Base-by-base conservation (phyloP, 2,888 invertebrate genomes). In the Eristalis arbustorum region DNA sequence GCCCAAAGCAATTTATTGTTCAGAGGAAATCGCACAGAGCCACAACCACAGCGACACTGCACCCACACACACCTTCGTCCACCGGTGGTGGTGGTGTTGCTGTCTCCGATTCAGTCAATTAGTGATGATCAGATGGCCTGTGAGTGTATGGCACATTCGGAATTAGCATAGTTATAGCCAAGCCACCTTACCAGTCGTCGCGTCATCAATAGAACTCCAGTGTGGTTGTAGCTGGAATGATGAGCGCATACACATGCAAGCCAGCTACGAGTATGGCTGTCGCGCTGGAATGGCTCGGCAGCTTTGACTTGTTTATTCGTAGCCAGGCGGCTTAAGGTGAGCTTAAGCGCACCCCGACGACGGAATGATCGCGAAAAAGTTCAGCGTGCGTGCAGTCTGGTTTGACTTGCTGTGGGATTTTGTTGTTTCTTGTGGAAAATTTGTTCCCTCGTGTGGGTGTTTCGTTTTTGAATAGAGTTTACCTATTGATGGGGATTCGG, bases 171-270 rank as follows among this genome's bases (percentile, higher is more conserved):
- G 49, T 49, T 18, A 18, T 49, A 49, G 49, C 8, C 49, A 31
- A 31, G 31, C 31, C 31, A 31, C 8, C 10, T 5, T 10, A 18
- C 6, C 49, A 49, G 18, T 49, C 49, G 49, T 49, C 49, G 18
- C 49, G 49, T 49, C 49, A 49, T 49, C 49, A 18, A 49, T 49
- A 49, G 49, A 18, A 8, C 49, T 18, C 49, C 49, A 10, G 49
- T 49, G 49, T 49, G 8, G 49, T 49, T 62, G 56, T 71, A n/a
- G 42, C 23, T 78, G 78, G 78, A 78, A 78, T 14, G 42, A 57
- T 63, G 25, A 59, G n/a, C n/a, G 40, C 11, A 63, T 34, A 37
- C 34, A 34, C 34, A 5, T 25, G 25, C 25, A 31, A 1, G 3
- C 34, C n/a, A 0, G 5, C n/a, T 18, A 18, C 49, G 18, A n/a